Evolutionary conservation across 2,113 vertebrate species (phyloP).

Genomic region (Labeo catla): DNA sequence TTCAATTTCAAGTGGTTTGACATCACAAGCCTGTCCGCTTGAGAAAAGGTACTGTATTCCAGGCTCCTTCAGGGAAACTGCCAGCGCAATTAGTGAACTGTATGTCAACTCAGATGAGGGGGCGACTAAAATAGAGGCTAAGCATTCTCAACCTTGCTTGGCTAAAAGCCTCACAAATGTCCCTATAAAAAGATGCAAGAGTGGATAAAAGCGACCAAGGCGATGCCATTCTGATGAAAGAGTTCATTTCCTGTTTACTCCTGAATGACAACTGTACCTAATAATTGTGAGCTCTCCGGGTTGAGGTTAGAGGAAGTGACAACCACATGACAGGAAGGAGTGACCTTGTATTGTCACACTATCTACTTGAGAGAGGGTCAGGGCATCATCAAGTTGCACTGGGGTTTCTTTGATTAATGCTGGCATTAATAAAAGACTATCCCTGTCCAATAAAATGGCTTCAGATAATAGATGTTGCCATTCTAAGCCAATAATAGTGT

Average conservation of each 20-base stretch:
- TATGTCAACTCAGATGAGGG: not conserved
- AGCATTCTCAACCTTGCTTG: not conserved
- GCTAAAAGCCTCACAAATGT: conserved; percentile 5
- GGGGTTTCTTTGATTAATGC: conserved; percentile 70
- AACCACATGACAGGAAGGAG: conserved; percentile 40
- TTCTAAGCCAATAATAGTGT: conserved; percentile 80
- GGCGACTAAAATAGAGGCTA: not conserved
- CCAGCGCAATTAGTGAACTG: conserved; percentile 4
- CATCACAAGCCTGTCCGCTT: not conserved
- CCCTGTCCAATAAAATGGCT: conserved; percentile 68
- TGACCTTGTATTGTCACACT: conserved; percentile 9
- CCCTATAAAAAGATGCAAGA: not conserved
- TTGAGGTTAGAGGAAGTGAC: conserved; percentile 37
- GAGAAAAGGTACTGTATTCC: not conserved
- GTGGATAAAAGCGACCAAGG: not conserved
- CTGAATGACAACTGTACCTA: conserved; percentile 13
- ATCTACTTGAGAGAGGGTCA: conserved; percentile 52
- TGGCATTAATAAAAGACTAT: conserved; percentile 72
- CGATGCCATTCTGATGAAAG: not conserved
- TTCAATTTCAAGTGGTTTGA: not conserved
- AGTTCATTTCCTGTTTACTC: conserved; percentile 45
- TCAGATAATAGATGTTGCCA: conserved; percentile 79
- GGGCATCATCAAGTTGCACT: conserved; percentile 48
- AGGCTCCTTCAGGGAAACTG: not conserved
- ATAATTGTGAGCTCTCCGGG: not conserved